Base-by-base conservation (phyloP, 2,888 invertebrate genomes). In the Drosophila neotestacea region DNA sequence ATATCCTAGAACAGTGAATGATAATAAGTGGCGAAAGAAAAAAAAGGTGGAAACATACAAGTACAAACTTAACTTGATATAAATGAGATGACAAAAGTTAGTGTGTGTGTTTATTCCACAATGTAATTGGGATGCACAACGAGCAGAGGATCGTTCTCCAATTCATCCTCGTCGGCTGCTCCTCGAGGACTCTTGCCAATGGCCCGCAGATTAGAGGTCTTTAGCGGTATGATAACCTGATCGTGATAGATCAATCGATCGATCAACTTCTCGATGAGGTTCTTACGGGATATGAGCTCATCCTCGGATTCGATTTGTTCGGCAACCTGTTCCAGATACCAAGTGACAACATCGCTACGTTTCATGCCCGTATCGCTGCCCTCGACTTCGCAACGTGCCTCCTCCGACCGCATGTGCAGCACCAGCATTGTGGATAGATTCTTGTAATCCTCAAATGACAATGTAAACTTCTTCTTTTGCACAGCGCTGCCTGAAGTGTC, bases 51-150 rank as follows among this genome's bases (percentile, higher is more conserved):
- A 60, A 60, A 50, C 64, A 65, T 30, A 50, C 41, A 63, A 38
- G 22, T 30, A 50, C 32, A 61, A 68, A 69, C 63, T 61, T 68
- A 73, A 73, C 44, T 58, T 32, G 34, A 10, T n/a, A 7, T 5
- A 16, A 47, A 70, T 69, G 68, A 51, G 60, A 63, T 74, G 58
- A 42, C 3, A 30, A 34, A 27, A 6, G 16, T 32, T 32, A 9
- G 9, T 32, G 32, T 16, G 16, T 16, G 16, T 4, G 27, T 5
- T 67, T 92, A 93, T 77, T 98, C 97, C 48, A 97, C 94, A 50
- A 97, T 95, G 91, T 98, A 99, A 93, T 99, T 98, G 0, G 99
- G 99, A 94, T 99, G 99, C 0, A 99, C 98, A 13, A 99, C 97
- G 5, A 99, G 93, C 44, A 97, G 92, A 0, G 98, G 97, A 65